Evolutionary conservation across 2,888 invertebrate species (phyloP), one percentile per base, ranked within the genome.

Genomic region (Nysson spinosus): DNA sequence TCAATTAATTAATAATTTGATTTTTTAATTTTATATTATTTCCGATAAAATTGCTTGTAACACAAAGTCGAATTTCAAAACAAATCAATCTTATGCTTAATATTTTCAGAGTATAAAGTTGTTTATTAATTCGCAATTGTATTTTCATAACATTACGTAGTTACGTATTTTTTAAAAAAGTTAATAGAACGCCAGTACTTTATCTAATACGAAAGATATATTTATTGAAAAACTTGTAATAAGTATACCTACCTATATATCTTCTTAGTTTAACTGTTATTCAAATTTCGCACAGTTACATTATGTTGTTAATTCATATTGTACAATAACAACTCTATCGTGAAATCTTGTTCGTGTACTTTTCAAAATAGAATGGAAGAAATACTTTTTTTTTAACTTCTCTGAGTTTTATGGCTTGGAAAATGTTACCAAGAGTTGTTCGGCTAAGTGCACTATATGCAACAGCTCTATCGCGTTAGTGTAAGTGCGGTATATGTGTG

Each of bases 231-330:
- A 0, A 34, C 9, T 16, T 20, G 43, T 30, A 35, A 35, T 16
- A 30, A 42, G 42, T 16, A 16, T 43, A 63, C 60, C 26, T 61
- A 58, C 42, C 32, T 52, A 52, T 28, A 12, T 20, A 28, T 4
- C 7, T 24, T 51, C 5, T 0, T 12, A 4, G 9, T 44, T 16
- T 16, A 30, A 39, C 30, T 5, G 14, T 12, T 26, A 7, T 49
- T 42, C n/a, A 39, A 28, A 9, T 16, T 14, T 32, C 17, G 9
- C 42, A 51, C 40, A 20, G 19, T 6, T 14, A 20, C 20, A 6
- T 6, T 24, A 17, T 30, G 26, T 1, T 12, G 16, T 6, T n/a
- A 1, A 4, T 4, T n/a, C n/a, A n/a, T n/a, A n/a, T n/a, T n/a
- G n/a, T n/a, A n/a, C n/a, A n/a, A n/a, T n/a, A n/a, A n/a, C n/a